Evolutionary conservation across 2,888 invertebrate genomes (phyloP), one percentile per base, ranked within the genome.

Genomic region (Hemicrepidius hirtus): DNA sequence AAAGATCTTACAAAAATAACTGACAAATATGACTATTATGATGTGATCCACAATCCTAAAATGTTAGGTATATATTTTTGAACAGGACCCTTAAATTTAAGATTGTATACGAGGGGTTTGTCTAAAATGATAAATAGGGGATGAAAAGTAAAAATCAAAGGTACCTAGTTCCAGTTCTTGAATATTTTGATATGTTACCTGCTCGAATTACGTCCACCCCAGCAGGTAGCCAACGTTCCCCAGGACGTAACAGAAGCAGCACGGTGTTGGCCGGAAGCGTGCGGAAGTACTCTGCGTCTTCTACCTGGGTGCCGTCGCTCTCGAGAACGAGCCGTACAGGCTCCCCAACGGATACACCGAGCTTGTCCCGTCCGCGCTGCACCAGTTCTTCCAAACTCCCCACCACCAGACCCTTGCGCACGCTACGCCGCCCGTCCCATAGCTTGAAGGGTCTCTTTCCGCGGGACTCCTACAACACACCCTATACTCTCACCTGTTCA

Each of bases 361-460:
- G 90, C 89, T 97, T 97, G 89, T 96, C 96, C 86, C 96, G 95
- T 80, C 96, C 96, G 73, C 86, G 84, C 80, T 86, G 85, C 81
- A 86, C 86, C 82, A 86, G 90, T 89, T 96, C 96, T 88, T 96
- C 96, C 87, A 96, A 94, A 87, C 94, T 95, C 87, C 94, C 94
- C 88, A 95, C 96, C 86, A 96, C 96, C 89, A 96, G 90, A 87
- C 96, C 96, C 90, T 96, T 96, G 88, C 96, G 92, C 87, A 95
- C 94, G 91, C 93, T 95, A 90, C 96, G 92, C 91, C 94, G 94
- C 89, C 95, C 94, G 92, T 96, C 96, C 96, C 96, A 96, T 93
- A 96, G 94, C 93, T 96, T 96, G 91, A 96, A 95, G 92, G 96
- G 96, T 92, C 95, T 95, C 93, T 96, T 95, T 92, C 94, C 95